Evolutionary conservation across 1,140 invertebrate species (phyloP), one percentile per base, ranked within the genome.

Genomic region (Drosophila kurseongensis): DNA sequence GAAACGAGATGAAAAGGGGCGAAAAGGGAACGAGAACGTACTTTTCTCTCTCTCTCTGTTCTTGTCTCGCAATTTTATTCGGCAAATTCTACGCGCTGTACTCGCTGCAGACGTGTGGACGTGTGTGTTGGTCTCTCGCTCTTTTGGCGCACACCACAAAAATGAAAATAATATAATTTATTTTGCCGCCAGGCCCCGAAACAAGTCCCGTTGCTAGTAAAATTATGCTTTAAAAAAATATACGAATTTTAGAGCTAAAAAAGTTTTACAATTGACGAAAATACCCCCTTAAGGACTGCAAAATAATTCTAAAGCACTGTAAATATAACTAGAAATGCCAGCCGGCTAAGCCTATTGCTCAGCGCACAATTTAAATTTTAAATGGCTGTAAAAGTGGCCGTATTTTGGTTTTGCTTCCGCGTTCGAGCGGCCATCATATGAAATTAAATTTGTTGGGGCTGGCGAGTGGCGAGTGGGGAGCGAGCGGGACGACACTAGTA

Each of bases 341-440:
- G 14, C 9, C 16, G 14, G 44, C 16, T n/a, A 6, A 23, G 50
- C 29, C 13, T 42, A 9, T 18, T 1, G 16, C 12, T 14, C 35
- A 13, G 2, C 42, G 55, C 6, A 13, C n/a, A 4, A 32, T 60
- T 57, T 57, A 8, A 16, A 35, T 44, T 44, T 56, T 44, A 13
- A 29, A 44, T 42, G 27, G 38, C 38, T n/a, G 32, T 42, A 71
- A 69, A 72, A 71, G 44, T 72, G 9, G 68, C 68, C 44, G 52
- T 72, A 72, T 71, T 61, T 79, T 80, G 59, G 44, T 73, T 85
- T 85, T 75, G 75, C 81, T 85, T 85, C 82, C 81, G 81, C 78
- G 71, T 86, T 77, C 58, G 36, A 67, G 59, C 56, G 58, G 57
- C 57, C 63, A 68, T 51, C 81, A 81, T 68, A 77, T 77, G 73